Base-by-base conservation (phyloP, 2,113 vertebrate genomes). In the Lethenteron reissneri region DNA sequence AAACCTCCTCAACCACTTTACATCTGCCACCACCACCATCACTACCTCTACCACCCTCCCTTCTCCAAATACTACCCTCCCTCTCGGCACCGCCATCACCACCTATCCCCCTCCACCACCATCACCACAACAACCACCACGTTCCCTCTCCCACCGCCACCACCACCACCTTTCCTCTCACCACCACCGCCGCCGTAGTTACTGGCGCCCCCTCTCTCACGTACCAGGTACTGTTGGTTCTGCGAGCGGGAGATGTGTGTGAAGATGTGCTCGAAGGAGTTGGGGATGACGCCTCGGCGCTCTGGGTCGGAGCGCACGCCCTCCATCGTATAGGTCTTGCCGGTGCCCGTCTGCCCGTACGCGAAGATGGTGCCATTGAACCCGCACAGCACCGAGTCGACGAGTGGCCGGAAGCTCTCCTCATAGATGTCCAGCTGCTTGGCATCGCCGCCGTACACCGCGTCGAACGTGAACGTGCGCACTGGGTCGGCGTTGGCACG, bases 281-380 rank as follows among this genome's bases (percentile, higher is more conserved):
- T 88, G 19, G 90, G 92, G 75, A 95, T 88, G 59, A 97, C 80
- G 56, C 92, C 92, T 3, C 85, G 79, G 70, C 78, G 83, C 75
- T 95, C 91, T 0, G 84, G 80, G 77, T 95, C 88, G 58, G 80
- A 81, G 75, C 88, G 82, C 15, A 81, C 78, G 1, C 92, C 92
- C 72, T 88, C 83, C 91, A 97, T 96, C 74, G 92, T 95, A 80
- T 88, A 85, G 4, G 91, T 96, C 79, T 97, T 97, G 72, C 92
- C 92, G 3, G 92, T 96, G 57, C 92, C 92, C 0, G 90, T 97
- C 76, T 97, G 92, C 0, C 92, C 92, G 1, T 92, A 96, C 57
- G 90, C 91, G 21, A 97, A 85, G 56, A 96, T 80, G 1, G 92
- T 97, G 75, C 90, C 90, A 12, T 96, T 95, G 79, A 97, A 95